Conservation (phyloP, 2,888 invertebrate species). For the Noctua janthina region DNA sequence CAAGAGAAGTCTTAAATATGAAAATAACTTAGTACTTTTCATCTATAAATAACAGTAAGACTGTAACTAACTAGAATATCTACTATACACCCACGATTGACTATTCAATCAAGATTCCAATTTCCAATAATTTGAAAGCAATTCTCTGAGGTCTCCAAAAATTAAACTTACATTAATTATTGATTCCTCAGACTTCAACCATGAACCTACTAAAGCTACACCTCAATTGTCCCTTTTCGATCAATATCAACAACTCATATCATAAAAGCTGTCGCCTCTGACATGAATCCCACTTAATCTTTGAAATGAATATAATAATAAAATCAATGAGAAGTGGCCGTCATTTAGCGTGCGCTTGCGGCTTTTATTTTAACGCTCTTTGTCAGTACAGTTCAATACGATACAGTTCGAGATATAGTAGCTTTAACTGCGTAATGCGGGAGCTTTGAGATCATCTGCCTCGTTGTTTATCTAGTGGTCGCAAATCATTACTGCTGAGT, state of each 20-base stretch:
- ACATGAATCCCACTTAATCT: constrained; percentile 59
- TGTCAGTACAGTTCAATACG: constrained; percentile 37
- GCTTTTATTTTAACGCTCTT: constrained; percentile 60
- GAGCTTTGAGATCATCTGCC: neutral
- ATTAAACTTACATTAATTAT: neutral
- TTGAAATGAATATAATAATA: constrained; percentile 66
- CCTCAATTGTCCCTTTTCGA: neutral
- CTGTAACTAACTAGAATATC: neutral
- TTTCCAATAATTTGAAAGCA: neutral
- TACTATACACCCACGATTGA: neutral
- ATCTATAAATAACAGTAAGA: neutral
- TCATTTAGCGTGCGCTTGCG: constrained; percentile 58
- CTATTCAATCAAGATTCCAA: neutral
- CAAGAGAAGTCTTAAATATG: neutral
- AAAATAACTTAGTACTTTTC: neutral
- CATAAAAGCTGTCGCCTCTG: constrained; percentile 52
- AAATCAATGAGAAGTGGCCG: constrained; percentile 66
- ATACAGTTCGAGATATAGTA: constrained; percentile 33
- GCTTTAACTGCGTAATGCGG: constrained; percentile 4
- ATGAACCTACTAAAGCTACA: neutral
- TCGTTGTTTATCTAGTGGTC: neutral
- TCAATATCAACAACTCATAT: constrained; percentile 28
- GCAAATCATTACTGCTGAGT: neutral
- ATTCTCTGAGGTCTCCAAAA: neutral
- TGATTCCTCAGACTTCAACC: neutral